Base-by-base conservation (phyloP, 35 echinoderm and acorn worm genomes). In the Antedon bifida region DNA sequence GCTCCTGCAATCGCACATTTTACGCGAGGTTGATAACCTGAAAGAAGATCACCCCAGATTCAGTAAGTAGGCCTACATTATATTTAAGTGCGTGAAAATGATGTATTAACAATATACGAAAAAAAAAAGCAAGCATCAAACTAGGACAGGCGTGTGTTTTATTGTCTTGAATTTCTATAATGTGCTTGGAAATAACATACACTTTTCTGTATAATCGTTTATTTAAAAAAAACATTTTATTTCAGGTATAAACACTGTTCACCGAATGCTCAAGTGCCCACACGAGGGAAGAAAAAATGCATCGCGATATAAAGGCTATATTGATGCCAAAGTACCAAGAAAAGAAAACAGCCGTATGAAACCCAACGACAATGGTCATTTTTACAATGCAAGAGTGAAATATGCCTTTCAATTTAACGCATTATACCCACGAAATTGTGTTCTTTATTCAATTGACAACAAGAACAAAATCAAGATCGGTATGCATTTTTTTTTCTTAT, bases 401-500 rank as follows among this genome's bases (percentile, higher is more conserved):
- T 89, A 89, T 74, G 0, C 14, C 17, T 55, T 88, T 26, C 86
- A 92, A 44, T 31, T 88, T 33, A 87, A 74, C 4, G 36, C 82
- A 3, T 55, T 74, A 36, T 35, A 38, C 19, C 78, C 46, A 34
- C 21, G 74, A 17, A 14, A 76, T 19, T 30, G 81, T 0, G 19
- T 74, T 8, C 34, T 87, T 10, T 80, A 74, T 29, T 83, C 82
- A 31, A 56, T 84, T 0, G 90, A 92, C 30, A 91, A 87, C 36
- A 91, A 91, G 39, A 87, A 87, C 29, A 92, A 88, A 30, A 36
- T 92, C 4, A 92, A 81, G 34, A 78, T 92, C 9, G 86, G 90
- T 64, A 64, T 8, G 39, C n/a, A n/a, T n/a, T n/a, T n/a, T n/a
- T n/a, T n/a, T n/a, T n/a, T n/a, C n/a, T n/a, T n/a, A n/a, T n/a